Evolutionary conservation across 2,113 vertebrate species (phyloP).

Genomic region (Genyomyrus donnyi): DNA sequence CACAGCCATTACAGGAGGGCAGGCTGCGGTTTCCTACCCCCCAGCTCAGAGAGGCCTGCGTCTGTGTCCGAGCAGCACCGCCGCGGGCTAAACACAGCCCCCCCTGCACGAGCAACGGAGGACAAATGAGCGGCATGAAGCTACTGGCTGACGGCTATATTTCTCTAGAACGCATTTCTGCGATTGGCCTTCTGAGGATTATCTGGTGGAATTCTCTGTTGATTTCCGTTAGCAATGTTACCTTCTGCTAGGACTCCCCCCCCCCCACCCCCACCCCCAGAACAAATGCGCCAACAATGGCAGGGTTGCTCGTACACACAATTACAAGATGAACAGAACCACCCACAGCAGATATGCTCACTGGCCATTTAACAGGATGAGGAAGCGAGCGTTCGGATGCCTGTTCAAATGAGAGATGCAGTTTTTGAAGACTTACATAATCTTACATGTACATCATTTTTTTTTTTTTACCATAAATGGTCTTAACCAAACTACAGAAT

Average conservation of each 20-base stretch:
- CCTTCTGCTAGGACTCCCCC: not conserved
- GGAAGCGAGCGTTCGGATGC: not conserved
- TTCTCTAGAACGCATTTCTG: not conserved
- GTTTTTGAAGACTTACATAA: not conserved
- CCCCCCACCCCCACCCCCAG: not conserved
- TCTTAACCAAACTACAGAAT: not conserved
- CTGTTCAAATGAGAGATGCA: not conserved
- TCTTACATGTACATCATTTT: not conserved
- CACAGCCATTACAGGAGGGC: not conserved
- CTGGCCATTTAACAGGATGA: not conserved
- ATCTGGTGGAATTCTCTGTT: not conserved
- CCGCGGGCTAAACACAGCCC: not conserved
- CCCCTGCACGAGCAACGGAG: not conserved
- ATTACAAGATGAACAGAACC: not conserved
- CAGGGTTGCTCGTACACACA: not conserved
- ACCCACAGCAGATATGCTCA: not conserved
- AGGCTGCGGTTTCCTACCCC: not conserved
- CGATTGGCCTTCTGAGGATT: not conserved
- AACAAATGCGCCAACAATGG: not conserved
- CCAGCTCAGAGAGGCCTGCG: not conserved
- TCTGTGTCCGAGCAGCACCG: not conserved
- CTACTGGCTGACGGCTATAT: not conserved
- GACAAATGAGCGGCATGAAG: not conserved
- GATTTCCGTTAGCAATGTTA: not conserved
- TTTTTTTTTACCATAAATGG: not conserved